Evolutionary conservation across 2,797 vertebrate genomes (phyloP), one percentile per base, ranked within the genome.

Genomic region (Acrossocheilus wenchowensis): DNA sequence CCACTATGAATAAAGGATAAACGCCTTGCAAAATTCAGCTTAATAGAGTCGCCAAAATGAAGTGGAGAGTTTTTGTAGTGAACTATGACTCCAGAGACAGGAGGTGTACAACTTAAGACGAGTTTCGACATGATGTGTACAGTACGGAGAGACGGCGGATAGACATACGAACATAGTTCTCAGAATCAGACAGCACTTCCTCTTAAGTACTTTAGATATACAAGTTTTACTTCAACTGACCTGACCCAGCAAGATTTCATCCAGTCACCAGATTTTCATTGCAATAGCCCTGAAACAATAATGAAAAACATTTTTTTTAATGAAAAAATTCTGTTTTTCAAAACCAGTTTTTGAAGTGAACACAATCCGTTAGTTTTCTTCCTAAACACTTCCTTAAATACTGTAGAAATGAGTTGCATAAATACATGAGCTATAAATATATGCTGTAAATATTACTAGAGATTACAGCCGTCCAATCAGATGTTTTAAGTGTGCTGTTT

Each of bases 11-110:
- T 89, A 89, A 87, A 86, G 84, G 69, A 87, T 69, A 84, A 48
- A 79, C 0, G 82, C 78, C 83, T 85, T 88, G 90, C 88, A 87
- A 87, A 88, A 89, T 91, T 84, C 86, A 90, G 88, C 78, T 81
- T 77, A 78, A 89, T 89, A 88, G 64, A 87, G 83, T 86, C 48
- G 10, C 71, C 83, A 39, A 78, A 66, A 80, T n/a, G n/a, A 57
- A 83, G 78, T 39, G 69, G 71, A 80, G 71, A 82, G 78, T 82
- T 81, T 81, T 75, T 21, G 78, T 14, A 23, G 78, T 81, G 78
- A 81, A 86, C 78, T 68, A n/a, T 86, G 71, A 86, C 78, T 86
- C 57, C 36, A 30, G 85, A 75, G 84, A 86, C 69, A 34, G 78
- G 36, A 52, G 52, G 11, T 73, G 68, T 74, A 8, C 39, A 83